phyloP scores from a whole-genome alignment of 2,113 vertebrate genomes.

The Podilymbus podiceps region DNA sequence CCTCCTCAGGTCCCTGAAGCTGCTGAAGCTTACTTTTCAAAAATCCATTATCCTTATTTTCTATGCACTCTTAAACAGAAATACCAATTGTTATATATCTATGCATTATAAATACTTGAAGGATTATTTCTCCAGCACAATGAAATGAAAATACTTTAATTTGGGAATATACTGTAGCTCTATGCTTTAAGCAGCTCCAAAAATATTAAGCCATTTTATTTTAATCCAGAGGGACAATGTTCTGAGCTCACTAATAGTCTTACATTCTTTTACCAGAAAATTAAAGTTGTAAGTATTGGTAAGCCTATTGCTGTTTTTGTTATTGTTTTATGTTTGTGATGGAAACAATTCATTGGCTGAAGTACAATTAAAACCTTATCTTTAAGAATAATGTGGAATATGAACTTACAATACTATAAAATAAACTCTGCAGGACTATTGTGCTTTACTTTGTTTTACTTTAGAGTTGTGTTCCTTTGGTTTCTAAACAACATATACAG shows the following conservation, averaged over 20 bases:
- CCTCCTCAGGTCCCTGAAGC: not conserved
- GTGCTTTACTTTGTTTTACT: not conserved
- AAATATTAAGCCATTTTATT: constrained; percentile 45
- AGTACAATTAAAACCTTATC: not conserved
- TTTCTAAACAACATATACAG: not conserved
- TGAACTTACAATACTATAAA: not conserved
- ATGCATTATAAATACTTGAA: constrained; percentile 15
- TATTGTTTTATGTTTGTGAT: constrained; percentile 1
- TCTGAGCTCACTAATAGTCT: constrained; percentile 27
- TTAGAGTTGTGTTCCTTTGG: not conserved
- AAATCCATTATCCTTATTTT: constrained; percentile 27
- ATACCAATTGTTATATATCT: not conserved
- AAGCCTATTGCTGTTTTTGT: not conserved
- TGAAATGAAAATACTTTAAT: constrained; percentile 43
- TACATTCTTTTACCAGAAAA: constrained; percentile 19
- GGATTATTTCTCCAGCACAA: constrained; percentile 27
- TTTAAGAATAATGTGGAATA: not conserved
- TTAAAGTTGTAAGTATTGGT: constrained; percentile 37
- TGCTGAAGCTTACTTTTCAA: not conserved
- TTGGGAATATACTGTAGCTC: not conserved
- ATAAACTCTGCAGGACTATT: not conserved
- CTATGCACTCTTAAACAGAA: constrained; percentile 23
- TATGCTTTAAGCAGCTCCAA: constrained; percentile 9
- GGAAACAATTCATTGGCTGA: not conserved
- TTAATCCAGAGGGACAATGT: not conserved